Evolutionary conservation across 1,140 invertebrate genomes (phyloP), one percentile per base, ranked within the genome.

Genomic region (Danaus plexippus): DNA sequence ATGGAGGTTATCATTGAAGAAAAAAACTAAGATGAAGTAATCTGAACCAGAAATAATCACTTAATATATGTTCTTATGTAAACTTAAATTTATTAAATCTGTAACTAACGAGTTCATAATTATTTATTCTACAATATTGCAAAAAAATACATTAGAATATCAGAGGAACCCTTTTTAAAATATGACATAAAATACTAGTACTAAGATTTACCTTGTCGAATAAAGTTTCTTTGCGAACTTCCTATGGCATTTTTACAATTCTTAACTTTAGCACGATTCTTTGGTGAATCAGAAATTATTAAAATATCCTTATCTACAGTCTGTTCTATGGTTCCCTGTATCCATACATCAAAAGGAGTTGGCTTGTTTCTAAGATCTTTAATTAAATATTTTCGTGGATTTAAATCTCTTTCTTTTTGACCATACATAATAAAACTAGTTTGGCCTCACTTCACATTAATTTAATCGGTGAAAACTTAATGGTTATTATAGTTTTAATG

Each of bases 321-420:
- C 58, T 80, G 73, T 63, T 82, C 79, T 18, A 85, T 77, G 10
- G 75, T 83, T 9, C 82, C 82, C 66, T 85, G 82, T 52, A 85
- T 44, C 82, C 82, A 85, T 9, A 83, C 82, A 32, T 81, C 77
- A 11, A 81, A 32, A 9, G 81, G 81, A 13, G 73, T 48, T 9
- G 67, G 44, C 58, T 75, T 77, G 47, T 81, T 69, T 32, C 74
- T 54, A 11, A 85, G 57, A 54, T 83, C 75, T 64, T 71, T 80
- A 43, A 73, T 73, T 18, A 85, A 73, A 69, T 73, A 78, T 59
- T 85, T 85, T 48, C 56, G 68, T 9, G 80, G 80, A 56, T 70
- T 66, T 44, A 73, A 45, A 49, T 64, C 56, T 73, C 73, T 77
- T 47, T 41, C 43, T 12, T 44, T 13, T 1, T 49, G 47, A 22